These are phyloP conservation scores for Xylota segnis DNA, from an alignment of 2,888 invertebrate species.

Conservation along the genomic window DNA sequence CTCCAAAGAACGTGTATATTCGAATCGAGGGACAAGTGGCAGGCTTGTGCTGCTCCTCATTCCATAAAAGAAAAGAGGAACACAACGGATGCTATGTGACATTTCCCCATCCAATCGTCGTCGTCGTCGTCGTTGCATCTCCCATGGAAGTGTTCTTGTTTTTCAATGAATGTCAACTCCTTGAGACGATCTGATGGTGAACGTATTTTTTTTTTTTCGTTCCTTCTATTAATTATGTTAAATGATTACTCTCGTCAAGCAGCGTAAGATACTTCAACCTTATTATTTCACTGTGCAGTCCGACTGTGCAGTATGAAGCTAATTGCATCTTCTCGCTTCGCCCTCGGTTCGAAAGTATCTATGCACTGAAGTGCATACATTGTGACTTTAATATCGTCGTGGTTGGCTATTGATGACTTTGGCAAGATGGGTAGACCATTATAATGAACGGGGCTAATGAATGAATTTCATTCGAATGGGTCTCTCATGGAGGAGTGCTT, in stretches of 20 bases:
- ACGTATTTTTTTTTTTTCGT: background rate
- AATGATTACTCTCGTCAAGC: slow-evolving; percentile 31
- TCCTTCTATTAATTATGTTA: slow-evolving; percentile 42
- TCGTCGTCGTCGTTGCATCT: slow-evolving; percentile 20
- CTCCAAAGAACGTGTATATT: slow-evolving; percentile 11
- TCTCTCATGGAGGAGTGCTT: slow-evolving; percentile 21
- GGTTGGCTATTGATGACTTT: slow-evolving; percentile 51
- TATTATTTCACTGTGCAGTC: slow-evolving; percentile 4
- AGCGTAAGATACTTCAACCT: background rate
- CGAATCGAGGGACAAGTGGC: slow-evolving; percentile 34
- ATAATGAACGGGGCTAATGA: slow-evolving; percentile 52
- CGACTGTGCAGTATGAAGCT: slow-evolving; percentile 10
- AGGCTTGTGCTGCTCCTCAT: slow-evolving; percentile 17
- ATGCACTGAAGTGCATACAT: background rate
- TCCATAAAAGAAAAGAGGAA: background rate
- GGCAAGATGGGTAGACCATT: slow-evolving; percentile 33
- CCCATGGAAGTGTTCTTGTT: slow-evolving; percentile 1
- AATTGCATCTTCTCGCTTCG: background rate
- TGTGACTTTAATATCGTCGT: slow-evolving; percentile 39
- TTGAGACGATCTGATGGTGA: slow-evolving; percentile 13
- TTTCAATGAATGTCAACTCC: slow-evolving; percentile 41
- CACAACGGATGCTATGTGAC: slow-evolving; percentile 32
- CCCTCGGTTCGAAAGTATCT: background rate
- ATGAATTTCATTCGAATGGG: slow-evolving; percentile 60
- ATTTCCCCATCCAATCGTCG: slow-evolving; percentile 16